phyloP scores from a whole-genome alignment of 2,888 invertebrate genomes.

The Dryobotodes eremita region DNA sequence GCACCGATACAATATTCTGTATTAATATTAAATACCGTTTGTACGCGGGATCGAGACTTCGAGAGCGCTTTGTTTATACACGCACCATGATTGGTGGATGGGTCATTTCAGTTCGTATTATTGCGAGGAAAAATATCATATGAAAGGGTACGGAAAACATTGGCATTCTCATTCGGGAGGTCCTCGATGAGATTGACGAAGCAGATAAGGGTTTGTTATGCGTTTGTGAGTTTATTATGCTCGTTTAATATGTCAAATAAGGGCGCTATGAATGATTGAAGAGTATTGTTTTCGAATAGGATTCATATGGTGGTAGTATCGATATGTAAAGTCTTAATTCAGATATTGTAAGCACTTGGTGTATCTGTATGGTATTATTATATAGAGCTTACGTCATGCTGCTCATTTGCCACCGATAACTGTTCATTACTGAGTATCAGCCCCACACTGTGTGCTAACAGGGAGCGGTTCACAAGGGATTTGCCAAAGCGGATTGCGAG shows the following conservation, averaged over 20 bases:
- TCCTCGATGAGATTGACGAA: conserved; percentile 47
- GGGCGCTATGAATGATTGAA: conserved; percentile 8
- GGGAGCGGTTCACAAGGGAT: conserved; percentile 20
- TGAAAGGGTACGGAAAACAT: conserved; percentile 53
- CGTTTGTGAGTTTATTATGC: conserved; percentile 46
- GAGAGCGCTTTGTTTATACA: conserved; percentile 39
- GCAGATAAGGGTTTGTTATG: conserved; percentile 42
- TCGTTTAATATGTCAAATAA: conserved; percentile 40
- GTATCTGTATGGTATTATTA: conserved; percentile 18
- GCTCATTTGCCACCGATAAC: conserved; percentile 34
- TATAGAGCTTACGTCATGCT: conserved; percentile 19
- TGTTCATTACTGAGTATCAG: conserved; percentile 41
- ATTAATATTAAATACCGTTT: conserved; percentile 64
- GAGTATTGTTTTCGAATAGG: conserved; percentile 13
- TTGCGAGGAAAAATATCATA: conserved; percentile 52
- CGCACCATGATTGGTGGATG: conserved; percentile 39
- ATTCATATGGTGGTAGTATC: conserved; percentile 3
- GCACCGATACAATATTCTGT: conserved; percentile 49
- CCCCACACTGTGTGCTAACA: background rate
- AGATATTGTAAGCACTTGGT: background rate
- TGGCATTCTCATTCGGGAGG: conserved; percentile 41
- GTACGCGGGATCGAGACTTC: conserved; percentile 20
- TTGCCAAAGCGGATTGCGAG: conserved; percentile 28
- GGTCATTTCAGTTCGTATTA: conserved; percentile 51
- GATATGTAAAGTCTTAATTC: background rate